These are phyloP conservation scores for Abrostola tripartita DNA, from an alignment of 2,888 invertebrate species.

Conservation along the genomic window DNA sequence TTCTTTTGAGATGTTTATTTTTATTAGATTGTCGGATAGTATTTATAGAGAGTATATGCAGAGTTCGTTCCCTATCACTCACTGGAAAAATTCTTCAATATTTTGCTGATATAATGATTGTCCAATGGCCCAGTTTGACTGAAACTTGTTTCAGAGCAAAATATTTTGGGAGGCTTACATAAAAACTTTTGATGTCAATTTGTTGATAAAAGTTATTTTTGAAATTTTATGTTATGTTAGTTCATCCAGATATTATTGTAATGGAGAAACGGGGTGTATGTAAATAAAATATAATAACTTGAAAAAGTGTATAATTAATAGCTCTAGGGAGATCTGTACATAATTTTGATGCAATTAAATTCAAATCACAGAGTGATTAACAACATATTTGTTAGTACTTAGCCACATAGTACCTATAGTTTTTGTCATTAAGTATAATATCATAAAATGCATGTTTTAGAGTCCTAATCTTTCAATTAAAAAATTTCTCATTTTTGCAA, in stretches of 20 bases:
- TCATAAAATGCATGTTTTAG: not conserved
- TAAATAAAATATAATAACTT: constrained; percentile 61
- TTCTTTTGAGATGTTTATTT: constrained; percentile 91
- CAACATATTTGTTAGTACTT: constrained; percentile 20
- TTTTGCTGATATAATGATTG: constrained; percentile 95
- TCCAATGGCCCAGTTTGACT: constrained; percentile 96
- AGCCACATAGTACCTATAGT: constrained; percentile 8
- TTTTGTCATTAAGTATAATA: constrained; percentile 2
- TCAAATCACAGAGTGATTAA: constrained; percentile 40
- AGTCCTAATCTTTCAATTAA: too few species aligned
- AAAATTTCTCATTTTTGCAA: constrained; percentile 17
- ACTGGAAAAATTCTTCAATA: constrained; percentile 95
- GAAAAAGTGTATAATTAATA: constrained; percentile 71
- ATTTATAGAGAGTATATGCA: constrained; percentile 98
- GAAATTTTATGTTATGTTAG: too few species aligned
- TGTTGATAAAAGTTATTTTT: not conserved
- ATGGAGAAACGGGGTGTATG: not conserved
- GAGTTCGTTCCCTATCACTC: constrained; percentile 96
- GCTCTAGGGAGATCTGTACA: constrained; percentile 69
- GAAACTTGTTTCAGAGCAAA: constrained; percentile 90
- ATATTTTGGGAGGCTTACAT: constrained; percentile 93
- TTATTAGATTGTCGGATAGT: constrained; percentile 92
- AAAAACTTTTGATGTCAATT: constrained; percentile 55
- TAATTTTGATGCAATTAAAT: constrained; percentile 54
- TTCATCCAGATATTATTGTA: not conserved